Evolutionary conservation across 2,113 vertebrate species (phyloP).

Genomic region (Panurus biarmicus): DNA sequence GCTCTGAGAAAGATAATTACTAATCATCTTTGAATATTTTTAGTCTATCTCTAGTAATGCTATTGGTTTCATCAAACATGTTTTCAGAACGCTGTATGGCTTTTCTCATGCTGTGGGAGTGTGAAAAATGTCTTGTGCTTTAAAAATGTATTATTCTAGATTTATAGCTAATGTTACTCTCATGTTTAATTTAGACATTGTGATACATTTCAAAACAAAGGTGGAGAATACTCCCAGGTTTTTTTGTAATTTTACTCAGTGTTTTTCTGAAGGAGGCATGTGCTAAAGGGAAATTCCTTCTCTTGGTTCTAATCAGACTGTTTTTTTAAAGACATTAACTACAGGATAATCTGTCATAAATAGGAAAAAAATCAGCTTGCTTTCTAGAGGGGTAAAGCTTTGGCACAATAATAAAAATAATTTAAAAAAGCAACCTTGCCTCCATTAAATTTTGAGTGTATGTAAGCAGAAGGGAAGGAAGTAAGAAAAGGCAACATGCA

Average conservation of each 20-base stretch:
- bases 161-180: neutral
- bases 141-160: neutral
- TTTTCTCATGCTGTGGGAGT: neutral
- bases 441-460: neutral
- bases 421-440: neutral
- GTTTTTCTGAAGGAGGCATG: neutral
- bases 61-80: neutral
- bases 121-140: neutral
- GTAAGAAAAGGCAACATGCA: neutral
- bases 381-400: neutral
- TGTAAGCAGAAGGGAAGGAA: neutral
- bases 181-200: neutral
- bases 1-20: neutral
- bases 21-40: neutral
- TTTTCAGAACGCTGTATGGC: neutral
- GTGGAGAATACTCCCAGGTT: neutral
- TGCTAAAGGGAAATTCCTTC: neutral
- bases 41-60: neutral
- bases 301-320: neutral
- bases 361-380: neutral
- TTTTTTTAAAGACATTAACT: neutral
- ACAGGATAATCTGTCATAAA: neutral
- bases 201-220: neutral
- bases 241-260: neutral
- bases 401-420: neutral